These are phyloP conservation scores for Zygogramma bicolorata DNA, from an alignment of 2,888 invertebrate species.

Conservation along the genomic window DNA sequence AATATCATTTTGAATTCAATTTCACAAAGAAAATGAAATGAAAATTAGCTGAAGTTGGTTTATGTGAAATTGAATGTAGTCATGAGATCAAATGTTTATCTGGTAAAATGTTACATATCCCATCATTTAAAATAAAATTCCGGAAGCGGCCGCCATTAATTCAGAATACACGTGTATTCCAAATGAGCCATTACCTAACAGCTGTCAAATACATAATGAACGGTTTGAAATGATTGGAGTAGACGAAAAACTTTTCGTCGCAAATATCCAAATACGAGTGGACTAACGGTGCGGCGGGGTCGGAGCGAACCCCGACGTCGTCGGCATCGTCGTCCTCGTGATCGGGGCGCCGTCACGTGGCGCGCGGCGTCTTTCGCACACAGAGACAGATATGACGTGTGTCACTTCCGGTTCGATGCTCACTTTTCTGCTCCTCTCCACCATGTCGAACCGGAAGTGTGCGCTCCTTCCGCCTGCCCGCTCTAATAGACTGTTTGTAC, in stretches of 20 bases:
- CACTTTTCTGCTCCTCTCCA: conserved; percentile 45
- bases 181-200: too few species aligned
- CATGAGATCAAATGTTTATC: too few species aligned
- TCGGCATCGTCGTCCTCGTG: conserved; percentile 36
- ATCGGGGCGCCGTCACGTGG: conserved; percentile 53
- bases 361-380: conserved; percentile 40
- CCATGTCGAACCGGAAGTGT: conserved; percentile 44
- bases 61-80: too few species aligned
- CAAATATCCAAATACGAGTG: not conserved
- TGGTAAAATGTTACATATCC: too few species aligned
- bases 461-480: conserved; percentile 45
- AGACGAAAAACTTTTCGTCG: not conserved
- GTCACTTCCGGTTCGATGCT: conserved; percentile 55
- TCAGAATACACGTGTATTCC: too few species aligned
- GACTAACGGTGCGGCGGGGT: not conserved
- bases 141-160: too few species aligned
- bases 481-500: conserved; percentile 37
- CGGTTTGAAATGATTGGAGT: too few species aligned
- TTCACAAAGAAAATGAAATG: too few species aligned
- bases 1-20: too few species aligned
- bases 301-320: not conserved
- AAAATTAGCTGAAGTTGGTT: too few species aligned
- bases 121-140: too few species aligned
- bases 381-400: conserved; percentile 51
- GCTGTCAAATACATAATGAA: too few species aligned